Base-by-base conservation (phyloP, 2,888 invertebrate genomes). In the Nomada fucata region DNA sequence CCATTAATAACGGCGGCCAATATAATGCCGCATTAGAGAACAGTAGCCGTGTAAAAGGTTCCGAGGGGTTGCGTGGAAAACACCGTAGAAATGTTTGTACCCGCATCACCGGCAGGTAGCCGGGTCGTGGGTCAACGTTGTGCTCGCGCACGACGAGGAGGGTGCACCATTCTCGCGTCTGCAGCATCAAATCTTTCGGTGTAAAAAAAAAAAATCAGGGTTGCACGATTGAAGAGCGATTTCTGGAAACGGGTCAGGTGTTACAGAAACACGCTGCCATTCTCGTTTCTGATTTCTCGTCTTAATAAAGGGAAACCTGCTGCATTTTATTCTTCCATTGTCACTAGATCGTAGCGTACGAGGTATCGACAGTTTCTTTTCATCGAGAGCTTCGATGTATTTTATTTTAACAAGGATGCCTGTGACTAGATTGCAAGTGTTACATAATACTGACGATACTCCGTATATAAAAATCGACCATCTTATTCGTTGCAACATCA, bases 11-110 rank as follows among this genome's bases (percentile, higher is more conserved):
- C 88, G 81, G 10, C 65, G 84, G 83, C 89, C 90, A 90, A 92
- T 92, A 91, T 92, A 92, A 92, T 90, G 91, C 90, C 85, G 91
- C 87, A 91, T 92, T 92, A 91, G 88, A 88, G 86, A 88, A 88
- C 84, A 89, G 84, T 76, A 72, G 76, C 86, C 71, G 81, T 73
- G 79, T 75, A 84, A 88, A 86, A 83, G 88, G 83, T 75, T 70
- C 81, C 76, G 81, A 84, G 86, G 84, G 88, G 88, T 80, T 82
- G 81, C 59, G 23, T 36, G 55, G 76, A 75, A 85, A 87, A 87
- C 82, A 83, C 74, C 83, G 86, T 86, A 78, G 82, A 89, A 88
- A 89, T 84, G 85, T 88, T 88, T 89, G 82, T 86, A 83, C 81
- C 86, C 81, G 77, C 81, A 70, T 79, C 65, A 65, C 78, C 82